Evolutionary conservation across 2,797 vertebrate species (phyloP).

Genomic region (Trachurus trachurus): DNA sequence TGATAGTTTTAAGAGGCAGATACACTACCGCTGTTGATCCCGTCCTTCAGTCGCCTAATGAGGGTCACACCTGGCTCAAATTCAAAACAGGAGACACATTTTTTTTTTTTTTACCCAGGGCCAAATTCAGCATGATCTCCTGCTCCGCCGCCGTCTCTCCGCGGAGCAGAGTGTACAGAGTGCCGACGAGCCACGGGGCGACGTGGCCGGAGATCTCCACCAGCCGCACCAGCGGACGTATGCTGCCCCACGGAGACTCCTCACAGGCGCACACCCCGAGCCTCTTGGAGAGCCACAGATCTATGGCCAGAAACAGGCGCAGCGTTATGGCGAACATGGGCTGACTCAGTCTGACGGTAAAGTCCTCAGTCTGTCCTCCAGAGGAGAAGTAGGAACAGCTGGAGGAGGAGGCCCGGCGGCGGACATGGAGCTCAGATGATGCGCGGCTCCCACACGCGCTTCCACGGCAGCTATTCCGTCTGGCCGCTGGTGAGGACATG

Average conservation of each 20-base stretch:
- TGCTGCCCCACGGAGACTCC: conserved; percentile 90
- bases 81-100: background rate
- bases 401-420: conserved; percentile 84
- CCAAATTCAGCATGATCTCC: conserved; percentile 92
- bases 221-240: conserved; percentile 90
- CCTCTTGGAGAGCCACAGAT: conserved; percentile 93
- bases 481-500: conserved; percentile 73
- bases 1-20: background rate
- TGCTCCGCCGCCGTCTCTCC: conserved; percentile 87
- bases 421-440: conserved; percentile 79
- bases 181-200: conserved; percentile 90
- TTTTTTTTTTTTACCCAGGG: conserved; percentile 85
- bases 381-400: conserved; percentile 69
- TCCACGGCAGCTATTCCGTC: conserved; percentile 76
- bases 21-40: background rate
- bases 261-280: conserved; percentile 93
- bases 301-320: conserved; percentile 90
- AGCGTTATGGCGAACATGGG: conserved; percentile 88
- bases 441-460: conserved; percentile 52
- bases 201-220: conserved; percentile 93
- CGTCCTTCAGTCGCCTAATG: background rate
- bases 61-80: background rate
- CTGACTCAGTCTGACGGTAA: conserved; percentile 89
- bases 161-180: conserved; percentile 87
- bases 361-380: conserved; percentile 77